Evolutionary conservation across 2,113 vertebrate species (phyloP).

Genomic region (Pollachius pollachius): DNA sequence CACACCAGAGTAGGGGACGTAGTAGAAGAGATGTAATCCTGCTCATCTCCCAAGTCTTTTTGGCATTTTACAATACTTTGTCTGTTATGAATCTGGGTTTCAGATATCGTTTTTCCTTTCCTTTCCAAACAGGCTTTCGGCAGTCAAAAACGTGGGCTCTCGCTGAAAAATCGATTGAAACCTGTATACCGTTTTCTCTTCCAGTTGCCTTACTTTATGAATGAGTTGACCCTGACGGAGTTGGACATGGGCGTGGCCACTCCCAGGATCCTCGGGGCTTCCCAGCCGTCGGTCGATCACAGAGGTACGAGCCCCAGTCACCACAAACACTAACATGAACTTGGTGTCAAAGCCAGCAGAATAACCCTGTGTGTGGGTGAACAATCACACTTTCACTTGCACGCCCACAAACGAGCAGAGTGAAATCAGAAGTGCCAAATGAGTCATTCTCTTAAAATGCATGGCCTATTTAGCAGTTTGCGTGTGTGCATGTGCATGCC

Average conservation of each 20-base stretch:
- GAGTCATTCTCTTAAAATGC: no score
- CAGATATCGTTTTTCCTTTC: no score
- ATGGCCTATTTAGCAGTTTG: no score
- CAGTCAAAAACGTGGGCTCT: not conserved
- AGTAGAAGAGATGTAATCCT: no score
- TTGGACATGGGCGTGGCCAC: slow-evolving; percentile 95
- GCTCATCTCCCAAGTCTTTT: no score
- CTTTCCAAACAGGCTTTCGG: not conserved
- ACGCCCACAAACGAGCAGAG: no score
- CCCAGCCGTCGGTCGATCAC: slow-evolving; percentile 87
- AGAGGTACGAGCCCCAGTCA: slow-evolving; percentile 76
- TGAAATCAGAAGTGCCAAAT: no score
- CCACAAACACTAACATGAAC: not conserved
- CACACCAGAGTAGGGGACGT: no score
- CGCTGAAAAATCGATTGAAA: not conserved
- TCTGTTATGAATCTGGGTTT: no score
- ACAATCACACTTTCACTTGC: not conserved
- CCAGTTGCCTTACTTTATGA: slow-evolving; percentile 98
- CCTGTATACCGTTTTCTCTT: slow-evolving; percentile 5
- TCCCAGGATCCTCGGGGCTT: slow-evolving; percentile 90
- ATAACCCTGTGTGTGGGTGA: not conserved
- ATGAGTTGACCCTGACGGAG: slow-evolving; percentile 93
- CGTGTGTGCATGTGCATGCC: no score
- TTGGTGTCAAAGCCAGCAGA: not conserved
- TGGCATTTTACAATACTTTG: no score